Evolutionary conservation across 2,113 vertebrate genomes (phyloP).

Genomic region (Larimichthys polyactis): DNA sequence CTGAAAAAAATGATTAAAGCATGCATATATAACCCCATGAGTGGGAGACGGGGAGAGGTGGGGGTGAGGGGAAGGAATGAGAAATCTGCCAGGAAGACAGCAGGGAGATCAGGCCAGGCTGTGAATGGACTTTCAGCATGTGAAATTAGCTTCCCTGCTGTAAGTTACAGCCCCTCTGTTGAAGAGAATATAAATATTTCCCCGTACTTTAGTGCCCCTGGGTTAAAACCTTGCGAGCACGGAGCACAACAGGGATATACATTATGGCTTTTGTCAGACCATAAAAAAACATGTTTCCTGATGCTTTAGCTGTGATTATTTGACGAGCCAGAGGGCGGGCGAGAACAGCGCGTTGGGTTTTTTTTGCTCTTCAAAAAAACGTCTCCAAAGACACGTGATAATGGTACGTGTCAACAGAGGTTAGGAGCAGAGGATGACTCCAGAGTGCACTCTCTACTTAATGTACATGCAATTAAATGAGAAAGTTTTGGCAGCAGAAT

Average conservation of each 20-base stretch:
- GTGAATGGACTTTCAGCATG: slow-evolving; percentile 62
- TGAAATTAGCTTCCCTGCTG: slow-evolving; percentile 66
- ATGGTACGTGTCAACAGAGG: slow-evolving; percentile 54
- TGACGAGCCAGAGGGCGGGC: slow-evolving; percentile 19
- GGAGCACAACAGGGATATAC: slow-evolving; percentile 63
- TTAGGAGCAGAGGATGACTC: slow-evolving; percentile 28
- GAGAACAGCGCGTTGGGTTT: slow-evolving; percentile 2
- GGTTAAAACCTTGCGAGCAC: slow-evolving; percentile 55
- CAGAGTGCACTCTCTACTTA: slow-evolving; percentile 17
- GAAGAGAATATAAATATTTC: slow-evolving; percentile 71
- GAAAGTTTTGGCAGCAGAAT: slow-evolving; percentile 41
- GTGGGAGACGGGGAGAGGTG: background rate
- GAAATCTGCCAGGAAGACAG: slow-evolving; percentile 31
- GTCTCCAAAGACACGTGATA: slow-evolving; percentile 56
- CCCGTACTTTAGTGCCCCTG: slow-evolving; percentile 45
- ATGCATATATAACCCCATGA: slow-evolving; percentile 37
- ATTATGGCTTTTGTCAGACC: slow-evolving; percentile 68
- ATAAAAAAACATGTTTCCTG: slow-evolving; percentile 65
- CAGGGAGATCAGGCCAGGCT: slow-evolving; percentile 26
- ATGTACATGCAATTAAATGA: slow-evolving; percentile 60
- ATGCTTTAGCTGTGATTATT: slow-evolving; percentile 66
- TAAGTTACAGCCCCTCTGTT: slow-evolving; percentile 67
- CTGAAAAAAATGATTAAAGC: slow-evolving; percentile 32
- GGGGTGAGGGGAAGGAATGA: slow-evolving; percentile 7
- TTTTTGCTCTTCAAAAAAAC: slow-evolving; percentile 21